Evolutionary conservation across 2,797 vertebrate genomes (phyloP).

Genomic region (Danio kyathit): DNA sequence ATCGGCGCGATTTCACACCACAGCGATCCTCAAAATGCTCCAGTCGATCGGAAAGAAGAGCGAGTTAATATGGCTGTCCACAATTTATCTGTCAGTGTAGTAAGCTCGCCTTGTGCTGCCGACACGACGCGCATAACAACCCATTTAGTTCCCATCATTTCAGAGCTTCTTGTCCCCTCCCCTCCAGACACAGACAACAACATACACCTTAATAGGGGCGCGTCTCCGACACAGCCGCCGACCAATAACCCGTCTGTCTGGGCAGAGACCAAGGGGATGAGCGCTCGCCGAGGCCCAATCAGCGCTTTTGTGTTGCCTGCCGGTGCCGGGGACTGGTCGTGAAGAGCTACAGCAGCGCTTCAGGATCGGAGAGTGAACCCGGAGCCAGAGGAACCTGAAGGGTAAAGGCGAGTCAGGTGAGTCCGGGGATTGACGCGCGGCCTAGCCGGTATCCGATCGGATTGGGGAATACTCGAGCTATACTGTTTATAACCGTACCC

Average conservation of each 20-base stretch:
- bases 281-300: conserved; percentile 81
- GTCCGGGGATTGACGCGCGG: conserved; percentile 80
- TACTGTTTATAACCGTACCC: conserved; percentile 51
- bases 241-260: conserved; percentile 77
- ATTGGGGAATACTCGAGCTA: conserved; percentile 64
- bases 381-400: conserved; percentile 82
- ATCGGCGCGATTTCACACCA: conserved; percentile 25
- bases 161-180: conserved; percentile 74
- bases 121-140: conserved; percentile 71
- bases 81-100: conserved; percentile 69
- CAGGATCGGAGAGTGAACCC: conserved; percentile 84
- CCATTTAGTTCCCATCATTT: conserved; percentile 72
- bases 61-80: conserved; percentile 72
- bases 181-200: conserved; percentile 83
- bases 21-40: conserved; percentile 49
- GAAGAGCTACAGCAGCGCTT: conserved; percentile 82
- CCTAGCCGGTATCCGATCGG: conserved; percentile 66
- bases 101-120: conserved; percentile 66
- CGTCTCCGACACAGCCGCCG: conserved; percentile 71
- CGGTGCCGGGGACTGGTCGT: conserved; percentile 87
- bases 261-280: conserved; percentile 73
- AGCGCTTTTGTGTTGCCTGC: conserved; percentile 84
- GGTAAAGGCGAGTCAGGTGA: conserved; percentile 83
- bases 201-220: conserved; percentile 77
- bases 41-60: conserved; percentile 54